These are phyloP conservation scores for Sesamia nonagrioides DNA, from an alignment of 1,140 invertebrate genomes.

Conservation along the genomic window DNA sequence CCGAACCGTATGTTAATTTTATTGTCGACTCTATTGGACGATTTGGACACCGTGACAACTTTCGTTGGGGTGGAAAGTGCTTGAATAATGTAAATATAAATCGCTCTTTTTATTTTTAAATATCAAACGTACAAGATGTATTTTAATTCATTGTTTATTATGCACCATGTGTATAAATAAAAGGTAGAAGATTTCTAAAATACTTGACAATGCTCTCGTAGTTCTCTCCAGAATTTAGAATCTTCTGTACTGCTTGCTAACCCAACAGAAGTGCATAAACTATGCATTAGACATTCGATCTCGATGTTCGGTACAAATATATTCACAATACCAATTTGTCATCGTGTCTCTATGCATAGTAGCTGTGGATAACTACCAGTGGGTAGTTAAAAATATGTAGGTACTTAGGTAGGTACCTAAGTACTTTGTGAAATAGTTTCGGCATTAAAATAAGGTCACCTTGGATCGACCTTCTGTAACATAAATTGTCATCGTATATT, in stretches of 20 bases:
- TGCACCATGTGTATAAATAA: conserved; percentile 16
- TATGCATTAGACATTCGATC: conserved; percentile 48
- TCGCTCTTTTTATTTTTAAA: conserved; percentile 44
- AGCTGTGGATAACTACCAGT: not conserved
- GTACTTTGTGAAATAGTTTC: conserved; percentile 5
- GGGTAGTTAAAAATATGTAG: conserved; percentile 31
- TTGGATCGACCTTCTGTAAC: conserved; percentile 70
- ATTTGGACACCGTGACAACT: conserved; percentile 76
- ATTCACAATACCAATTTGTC: conserved; percentile 48
- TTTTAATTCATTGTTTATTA: conserved; percentile 27
- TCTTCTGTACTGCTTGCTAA: conserved; percentile 38
- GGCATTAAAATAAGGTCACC: conserved; percentile 70
- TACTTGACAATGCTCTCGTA: conserved; percentile 22
- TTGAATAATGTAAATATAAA: conserved; percentile 64
- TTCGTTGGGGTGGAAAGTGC: conserved; percentile 71
- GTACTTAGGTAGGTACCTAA: conserved; percentile 1
- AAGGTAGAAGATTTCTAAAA: conserved; percentile 40
- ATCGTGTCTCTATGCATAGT: conserved; percentile 23
- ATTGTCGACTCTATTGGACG: conserved; percentile 79
- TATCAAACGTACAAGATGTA: not conserved
- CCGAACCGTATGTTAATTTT: conserved; percentile 83
- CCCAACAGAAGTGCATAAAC: conserved; percentile 47
- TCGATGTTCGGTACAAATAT: conserved; percentile 44
- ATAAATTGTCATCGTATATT: conserved; percentile 52
- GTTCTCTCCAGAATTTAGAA: conserved; percentile 43